Percentiles rank a stretch among this genome's conserved stretches.
Conservation (phyloP, 2,797 vertebrate species). For the Channallabes apus region DNA sequence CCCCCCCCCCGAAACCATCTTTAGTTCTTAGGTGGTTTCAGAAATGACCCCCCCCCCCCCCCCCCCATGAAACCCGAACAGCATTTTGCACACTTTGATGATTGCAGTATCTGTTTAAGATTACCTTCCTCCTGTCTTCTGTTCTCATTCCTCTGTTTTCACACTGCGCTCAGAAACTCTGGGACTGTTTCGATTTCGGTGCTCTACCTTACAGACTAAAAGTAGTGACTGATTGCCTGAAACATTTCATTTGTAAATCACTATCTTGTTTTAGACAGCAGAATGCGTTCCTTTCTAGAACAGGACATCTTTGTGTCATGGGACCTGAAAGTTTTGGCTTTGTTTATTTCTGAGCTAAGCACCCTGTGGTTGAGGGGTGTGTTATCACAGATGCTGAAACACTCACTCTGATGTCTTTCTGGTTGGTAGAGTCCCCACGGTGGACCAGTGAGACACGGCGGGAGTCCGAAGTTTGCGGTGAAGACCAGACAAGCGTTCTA, state of each 20-base stretch:
- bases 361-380: neutral
- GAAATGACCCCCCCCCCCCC: no score
- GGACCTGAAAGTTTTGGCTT: neutral
- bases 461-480: constrained; percentile 95
- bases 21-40: neutral
- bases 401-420: constrained; percentile 11
- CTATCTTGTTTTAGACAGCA: no score
- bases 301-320: neutral
- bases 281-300: no score
- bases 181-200: neutral
- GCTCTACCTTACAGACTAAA: neutral
- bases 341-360: neutral
- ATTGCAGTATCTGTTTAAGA: neutral
- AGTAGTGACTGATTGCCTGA: neutral
- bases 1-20: neutral
- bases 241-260: neutral
- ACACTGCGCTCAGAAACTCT: neutral
- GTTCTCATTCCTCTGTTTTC: neutral
- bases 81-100: neutral
- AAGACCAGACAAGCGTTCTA: constrained; percentile 97
- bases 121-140: neutral
- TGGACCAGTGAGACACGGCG: constrained; percentile 84
- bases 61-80: neutral
- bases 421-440: constrained; percentile 86
- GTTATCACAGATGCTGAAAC: neutral